A percentile compares a stretch with the other conserved stretches of the same genome.
Evolutionary conservation across 2,113 vertebrate species (phyloP).

Genomic region (Cynocephalus volans): DNA sequence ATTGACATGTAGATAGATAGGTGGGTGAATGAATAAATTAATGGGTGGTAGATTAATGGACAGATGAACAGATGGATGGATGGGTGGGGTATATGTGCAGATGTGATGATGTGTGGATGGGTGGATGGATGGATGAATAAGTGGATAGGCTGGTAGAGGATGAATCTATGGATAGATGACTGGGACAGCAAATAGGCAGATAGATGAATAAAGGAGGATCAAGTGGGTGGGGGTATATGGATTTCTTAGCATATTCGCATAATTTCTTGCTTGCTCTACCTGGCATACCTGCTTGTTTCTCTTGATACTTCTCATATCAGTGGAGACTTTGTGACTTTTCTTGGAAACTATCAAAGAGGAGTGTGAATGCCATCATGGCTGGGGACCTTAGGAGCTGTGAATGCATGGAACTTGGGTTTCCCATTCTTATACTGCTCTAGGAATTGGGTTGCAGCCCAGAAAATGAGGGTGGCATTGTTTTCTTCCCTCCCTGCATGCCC

Average conservation of each 20-base stretch:
- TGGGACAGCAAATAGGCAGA: neutral
- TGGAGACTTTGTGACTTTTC: neutral
- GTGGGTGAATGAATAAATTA: neutral
- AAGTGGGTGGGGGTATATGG: neutral
- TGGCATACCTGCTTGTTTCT: conserved; percentile 50
- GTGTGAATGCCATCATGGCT: neutral
- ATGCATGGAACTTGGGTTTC: neutral
- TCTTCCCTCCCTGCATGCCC: neutral
- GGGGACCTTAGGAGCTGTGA: neutral
- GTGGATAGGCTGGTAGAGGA: neutral
- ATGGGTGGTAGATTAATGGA: neutral
- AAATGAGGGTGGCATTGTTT: neutral
- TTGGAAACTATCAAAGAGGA: conserved; percentile 6
- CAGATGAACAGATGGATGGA: neutral
- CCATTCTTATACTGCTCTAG: neutral
- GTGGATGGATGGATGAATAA: neutral
- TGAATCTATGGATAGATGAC: neutral
- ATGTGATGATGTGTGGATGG: neutral
- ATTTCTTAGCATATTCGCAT: neutral
- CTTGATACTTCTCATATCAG: neutral
- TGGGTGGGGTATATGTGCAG: neutral
- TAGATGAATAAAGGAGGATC: neutral
- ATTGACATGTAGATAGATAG: no score
- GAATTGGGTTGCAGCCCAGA: neutral
- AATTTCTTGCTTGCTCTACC: neutral